Percentiles rank a stretch among this genome's conserved stretches.
Evolutionary conservation across 2,113 vertebrate genomes (phyloP).

Genomic region (Callipepla squamata): DNA sequence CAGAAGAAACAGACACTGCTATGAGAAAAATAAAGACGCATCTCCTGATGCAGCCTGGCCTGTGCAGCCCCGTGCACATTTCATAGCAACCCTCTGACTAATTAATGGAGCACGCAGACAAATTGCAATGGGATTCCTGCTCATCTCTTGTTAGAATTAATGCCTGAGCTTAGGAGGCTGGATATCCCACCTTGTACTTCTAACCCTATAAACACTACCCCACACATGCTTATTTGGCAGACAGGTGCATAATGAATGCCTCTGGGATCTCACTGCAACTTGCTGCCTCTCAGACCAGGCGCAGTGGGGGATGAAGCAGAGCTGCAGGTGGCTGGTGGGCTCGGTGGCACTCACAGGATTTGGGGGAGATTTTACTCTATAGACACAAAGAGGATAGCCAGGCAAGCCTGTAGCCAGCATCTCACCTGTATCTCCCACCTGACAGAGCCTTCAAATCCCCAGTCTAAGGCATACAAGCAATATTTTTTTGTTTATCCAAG

Average conservation of each 20-base stretch:
- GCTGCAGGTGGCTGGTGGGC: not conserved
- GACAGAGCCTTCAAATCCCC: not conserved
- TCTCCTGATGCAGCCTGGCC: not conserved
- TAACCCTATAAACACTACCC: not conserved
- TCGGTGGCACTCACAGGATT: not conserved
- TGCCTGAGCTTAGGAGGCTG: not conserved
- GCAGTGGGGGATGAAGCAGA: not conserved
- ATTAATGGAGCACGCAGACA: not conserved
- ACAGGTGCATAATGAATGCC: not conserved
- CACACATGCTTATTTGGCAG: not conserved
- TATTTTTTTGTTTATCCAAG: not conserved
- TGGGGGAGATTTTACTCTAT: not conserved
- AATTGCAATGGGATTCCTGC: not conserved
- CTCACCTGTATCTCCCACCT: not conserved
- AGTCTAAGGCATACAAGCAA: not conserved
- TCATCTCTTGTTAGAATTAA: not conserved
- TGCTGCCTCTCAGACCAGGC: not conserved
- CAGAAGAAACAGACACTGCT: slow-evolving; percentile 22
- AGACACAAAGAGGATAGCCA: not conserved
- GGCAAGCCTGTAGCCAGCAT: not conserved
- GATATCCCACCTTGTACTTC: not conserved
- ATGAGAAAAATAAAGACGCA: not conserved
- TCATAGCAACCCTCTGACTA: not conserved
- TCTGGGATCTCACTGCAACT: not conserved
- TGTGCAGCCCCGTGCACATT: not conserved